These are phyloP conservation scores for Penaeus monodon DNA, from an alignment of 2,888 invertebrate genomes.

Conservation along the genomic window DNA sequence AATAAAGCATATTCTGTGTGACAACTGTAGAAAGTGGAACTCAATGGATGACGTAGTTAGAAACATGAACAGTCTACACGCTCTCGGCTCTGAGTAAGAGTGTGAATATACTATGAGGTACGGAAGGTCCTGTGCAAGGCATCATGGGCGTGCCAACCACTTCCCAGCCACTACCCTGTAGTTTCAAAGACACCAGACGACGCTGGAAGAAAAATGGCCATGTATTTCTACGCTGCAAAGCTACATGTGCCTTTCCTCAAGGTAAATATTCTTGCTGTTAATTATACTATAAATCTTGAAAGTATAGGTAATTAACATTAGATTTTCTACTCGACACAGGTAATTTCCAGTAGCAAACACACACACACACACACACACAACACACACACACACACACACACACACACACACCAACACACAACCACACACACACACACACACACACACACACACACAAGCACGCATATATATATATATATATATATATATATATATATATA, in stretches of 20 bases:
- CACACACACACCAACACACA: too few species aligned
- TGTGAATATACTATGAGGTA: background rate
- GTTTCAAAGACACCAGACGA: slow-evolving; percentile 6
- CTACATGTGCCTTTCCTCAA: slow-evolving; percentile 59
- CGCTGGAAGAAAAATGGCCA: slow-evolving; percentile 45
- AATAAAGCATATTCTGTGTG: too few species aligned
- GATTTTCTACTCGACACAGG: too few species aligned
- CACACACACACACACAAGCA: too few species aligned
- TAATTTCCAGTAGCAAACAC: background rate
- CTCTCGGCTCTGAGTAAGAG: slow-evolving; percentile 12
- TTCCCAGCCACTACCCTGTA: slow-evolving; percentile 4
- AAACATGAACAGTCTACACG: background rate
- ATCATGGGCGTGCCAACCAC: slow-evolving; percentile 26
- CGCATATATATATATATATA: too few species aligned
- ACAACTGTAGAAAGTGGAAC: too few species aligned
- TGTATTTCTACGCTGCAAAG: slow-evolving; percentile 60
- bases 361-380: slow-evolving; percentile 20
- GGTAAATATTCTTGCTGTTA: slow-evolving; percentile 33
- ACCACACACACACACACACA: too few species aligned
- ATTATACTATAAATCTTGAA: background rate
- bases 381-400: background rate
- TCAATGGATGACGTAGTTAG: too few species aligned
- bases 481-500: too few species aligned
- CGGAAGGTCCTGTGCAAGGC: background rate
- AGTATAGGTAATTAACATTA: too few species aligned